A percentile compares a stretch with the other conserved stretches of the same genome.
Evolutionary conservation across 2,113 vertebrate genomes (phyloP).

Genomic region (Pantherophis guttatus): DNA sequence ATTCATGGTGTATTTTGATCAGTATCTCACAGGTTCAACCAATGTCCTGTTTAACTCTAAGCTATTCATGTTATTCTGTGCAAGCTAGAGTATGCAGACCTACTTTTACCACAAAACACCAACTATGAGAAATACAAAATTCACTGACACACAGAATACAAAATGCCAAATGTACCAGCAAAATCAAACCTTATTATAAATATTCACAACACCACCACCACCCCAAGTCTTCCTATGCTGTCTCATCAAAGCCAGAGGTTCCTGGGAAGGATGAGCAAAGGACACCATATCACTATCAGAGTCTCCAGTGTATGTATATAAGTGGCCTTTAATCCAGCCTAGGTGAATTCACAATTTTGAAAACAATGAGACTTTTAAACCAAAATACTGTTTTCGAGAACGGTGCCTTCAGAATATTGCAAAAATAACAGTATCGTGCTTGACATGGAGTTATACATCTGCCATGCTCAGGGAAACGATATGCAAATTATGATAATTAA

Average conservation of each 20-base stretch:
- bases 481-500: constrained; percentile 35
- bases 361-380: background rate
- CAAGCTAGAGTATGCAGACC: background rate
- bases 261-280: background rate
- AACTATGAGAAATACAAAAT: background rate
- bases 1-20: background rate
- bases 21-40: background rate
- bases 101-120: background rate
- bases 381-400: constrained; percentile 4
- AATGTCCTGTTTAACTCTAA: background rate
- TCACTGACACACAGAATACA: background rate
- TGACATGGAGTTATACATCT: constrained; percentile 14
- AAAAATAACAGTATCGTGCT: constrained; percentile 12
- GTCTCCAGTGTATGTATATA: background rate
- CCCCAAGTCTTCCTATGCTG: background rate
- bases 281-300: background rate
- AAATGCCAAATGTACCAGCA: background rate
- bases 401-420: background rate
- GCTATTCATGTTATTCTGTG: background rate
- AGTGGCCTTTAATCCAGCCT: background rate
- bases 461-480: constrained; percentile 22
- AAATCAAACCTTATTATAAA: background rate
- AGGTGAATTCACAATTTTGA: background rate
- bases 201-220: background rate
- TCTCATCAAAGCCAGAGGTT: background rate